Percentiles rank a stretch among this genome's conserved stretches.
phyloP scores from a whole-genome alignment of 2,888 invertebrate species.

The Stomorhina lunata region DNA sequence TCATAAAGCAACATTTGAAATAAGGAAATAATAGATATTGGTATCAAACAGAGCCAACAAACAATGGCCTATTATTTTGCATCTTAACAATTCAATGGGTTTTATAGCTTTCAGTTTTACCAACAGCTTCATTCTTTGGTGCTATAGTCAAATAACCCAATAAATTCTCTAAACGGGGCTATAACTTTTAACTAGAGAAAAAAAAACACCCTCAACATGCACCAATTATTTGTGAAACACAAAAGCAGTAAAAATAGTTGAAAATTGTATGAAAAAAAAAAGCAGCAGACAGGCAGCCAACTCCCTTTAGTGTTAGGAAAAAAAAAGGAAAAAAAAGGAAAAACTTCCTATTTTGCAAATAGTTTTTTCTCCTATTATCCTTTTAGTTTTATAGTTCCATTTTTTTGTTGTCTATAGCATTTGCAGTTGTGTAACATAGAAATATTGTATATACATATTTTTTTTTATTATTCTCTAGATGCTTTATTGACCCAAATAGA shows the following conservation, averaged over 20 bases:
- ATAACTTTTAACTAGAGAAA: too few species aligned
- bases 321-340: neutral
- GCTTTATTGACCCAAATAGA: slow-evolving; percentile 63
- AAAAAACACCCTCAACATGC: neutral
- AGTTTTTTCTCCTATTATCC: neutral
- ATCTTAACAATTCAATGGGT: slow-evolving; percentile 9
- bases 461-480: slow-evolving; percentile 34
- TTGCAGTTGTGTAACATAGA: neutral
- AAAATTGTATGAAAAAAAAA: neutral
- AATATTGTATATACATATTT: neutral
- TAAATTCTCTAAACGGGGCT: neutral
- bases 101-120: slow-evolving; percentile 1
- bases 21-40: too few species aligned
- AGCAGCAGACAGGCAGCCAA: neutral
- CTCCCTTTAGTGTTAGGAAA: too few species aligned
- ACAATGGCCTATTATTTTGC: neutral
- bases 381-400: slow-evolving; percentile 38
- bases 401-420: neutral
- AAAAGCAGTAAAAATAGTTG: neutral
- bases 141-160: neutral
- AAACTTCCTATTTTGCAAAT: neutral
- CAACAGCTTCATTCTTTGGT: neutral
- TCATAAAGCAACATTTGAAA: too few species aligned
- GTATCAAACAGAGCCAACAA: too few species aligned
- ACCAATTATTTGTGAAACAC: neutral